Evolutionary conservation across 2,797 vertebrate genomes (phyloP).

Genomic region (Chiroxiphia lanceolata): DNA sequence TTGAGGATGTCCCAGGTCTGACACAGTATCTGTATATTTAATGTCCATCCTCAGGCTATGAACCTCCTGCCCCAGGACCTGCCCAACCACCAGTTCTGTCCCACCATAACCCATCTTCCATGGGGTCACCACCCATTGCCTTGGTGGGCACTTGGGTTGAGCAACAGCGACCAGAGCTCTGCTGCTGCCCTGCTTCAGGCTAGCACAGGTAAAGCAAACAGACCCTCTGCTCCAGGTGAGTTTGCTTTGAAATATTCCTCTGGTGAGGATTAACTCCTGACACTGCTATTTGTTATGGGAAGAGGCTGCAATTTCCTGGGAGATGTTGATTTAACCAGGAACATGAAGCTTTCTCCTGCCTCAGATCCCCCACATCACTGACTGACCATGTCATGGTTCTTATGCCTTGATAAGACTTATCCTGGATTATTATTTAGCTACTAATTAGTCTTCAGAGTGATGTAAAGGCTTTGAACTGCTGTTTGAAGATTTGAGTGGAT

Average conservation of each 20-base stretch:
- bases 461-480: conserved; percentile 50
- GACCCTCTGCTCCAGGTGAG: not conserved
- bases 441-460: conserved; percentile 43
- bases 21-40: not conserved
- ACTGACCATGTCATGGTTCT: not conserved
- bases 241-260: not conserved
- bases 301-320: not conserved
- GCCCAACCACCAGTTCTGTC: not conserved
- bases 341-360: not conserved
- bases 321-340: not conserved
- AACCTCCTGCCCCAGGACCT: not conserved
- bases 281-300: not conserved
- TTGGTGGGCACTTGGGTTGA: not conserved
- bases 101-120: not conserved
- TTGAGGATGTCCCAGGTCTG: not conserved
- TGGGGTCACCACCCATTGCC: rapidly evolving
- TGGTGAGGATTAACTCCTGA: not conserved
- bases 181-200: not conserved
- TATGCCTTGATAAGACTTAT: conserved; percentile 40
- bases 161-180: not conserved
- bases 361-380: not conserved
- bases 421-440: conserved; percentile 43
- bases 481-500: conserved; percentile 27
- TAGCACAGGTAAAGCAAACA: not conserved
- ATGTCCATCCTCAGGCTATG: not conserved